Conservation (phyloP, 2,888 invertebrate genomes). For the Ephialtes manifestator region DNA sequence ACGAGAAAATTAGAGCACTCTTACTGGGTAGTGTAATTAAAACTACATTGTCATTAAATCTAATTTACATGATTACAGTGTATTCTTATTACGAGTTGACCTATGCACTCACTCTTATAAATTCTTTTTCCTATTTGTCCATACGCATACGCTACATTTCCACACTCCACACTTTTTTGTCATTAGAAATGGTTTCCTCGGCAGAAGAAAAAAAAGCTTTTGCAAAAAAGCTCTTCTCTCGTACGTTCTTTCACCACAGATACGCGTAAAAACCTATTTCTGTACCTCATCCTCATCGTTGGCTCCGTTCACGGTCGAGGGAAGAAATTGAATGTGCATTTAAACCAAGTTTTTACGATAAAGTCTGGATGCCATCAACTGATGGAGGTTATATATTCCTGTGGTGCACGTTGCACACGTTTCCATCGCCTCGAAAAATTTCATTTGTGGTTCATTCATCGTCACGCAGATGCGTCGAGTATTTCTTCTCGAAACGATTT, state of each 20-base stretch:
- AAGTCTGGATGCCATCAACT: neutral
- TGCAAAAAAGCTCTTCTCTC: constrained; percentile 11
- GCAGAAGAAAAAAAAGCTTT: neutral
- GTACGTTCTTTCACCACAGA: neutral
- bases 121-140: constrained; percentile 26
- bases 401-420: constrained; percentile 3
- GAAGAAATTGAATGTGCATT: constrained; percentile 51
- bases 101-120: neutral
- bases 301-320: constrained; percentile 20
- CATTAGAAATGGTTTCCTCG: neutral
- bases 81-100: constrained; percentile 5
- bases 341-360: constrained; percentile 38
- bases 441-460: constrained; percentile 10
- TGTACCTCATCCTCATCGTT: neutral
- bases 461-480: constrained; percentile 39
- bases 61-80: constrained; percentile 14
- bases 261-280: constrained; percentile 6
- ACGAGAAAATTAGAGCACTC: neutral
- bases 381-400: neutral
- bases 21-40: neutral
- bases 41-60: constrained; percentile 16
- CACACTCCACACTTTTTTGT: constrained; percentile 25
- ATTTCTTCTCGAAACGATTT: neutral
- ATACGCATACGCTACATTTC: neutral
- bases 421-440: neutral